Conservation (phyloP, 2,797 vertebrate species). For the Limnodromus scolopaceus region DNA sequence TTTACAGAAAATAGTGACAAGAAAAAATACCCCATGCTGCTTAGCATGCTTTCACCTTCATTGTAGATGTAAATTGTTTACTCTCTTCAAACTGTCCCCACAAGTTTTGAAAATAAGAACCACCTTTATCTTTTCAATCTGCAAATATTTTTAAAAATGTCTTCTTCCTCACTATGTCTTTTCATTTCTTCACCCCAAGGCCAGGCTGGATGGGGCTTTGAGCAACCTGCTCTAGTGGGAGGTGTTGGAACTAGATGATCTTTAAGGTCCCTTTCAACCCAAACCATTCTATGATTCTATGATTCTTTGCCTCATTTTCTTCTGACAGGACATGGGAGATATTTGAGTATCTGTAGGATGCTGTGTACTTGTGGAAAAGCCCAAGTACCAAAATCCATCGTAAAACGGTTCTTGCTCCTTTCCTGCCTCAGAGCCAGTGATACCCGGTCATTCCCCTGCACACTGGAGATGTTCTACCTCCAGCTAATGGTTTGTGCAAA, state of each 20-base stretch:
- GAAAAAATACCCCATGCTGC: background rate
- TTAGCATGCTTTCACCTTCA: background rate
- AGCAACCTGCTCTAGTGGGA: no score
- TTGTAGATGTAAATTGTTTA: accelerated
- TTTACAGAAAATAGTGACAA: background rate
- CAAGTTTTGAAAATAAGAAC: background rate
- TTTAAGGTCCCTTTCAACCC: no score
- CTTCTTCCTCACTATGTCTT: background rate
- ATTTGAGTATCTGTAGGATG: background rate
- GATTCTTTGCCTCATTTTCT: background rate
- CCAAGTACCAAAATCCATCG: background rate
- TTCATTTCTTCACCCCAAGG: background rate
- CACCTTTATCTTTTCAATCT: background rate
- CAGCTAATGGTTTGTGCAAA: background rate
- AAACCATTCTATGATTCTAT: no score
- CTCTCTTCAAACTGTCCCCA: background rate
- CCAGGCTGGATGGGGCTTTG: no score
- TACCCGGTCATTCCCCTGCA: background rate
- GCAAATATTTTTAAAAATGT: background rate
- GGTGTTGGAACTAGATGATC: no score
- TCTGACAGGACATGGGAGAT: background rate
- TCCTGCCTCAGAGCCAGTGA: background rate
- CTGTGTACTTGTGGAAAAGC: background rate
- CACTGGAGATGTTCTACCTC: background rate
- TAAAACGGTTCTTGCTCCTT: background rate